Percentiles rank a stretch among this genome's conserved stretches.
These are phyloP conservation scores for Sarcophaga variegata DNA, from an alignment of 2,888 invertebrate genomes.

Conservation along the genomic window DNA sequence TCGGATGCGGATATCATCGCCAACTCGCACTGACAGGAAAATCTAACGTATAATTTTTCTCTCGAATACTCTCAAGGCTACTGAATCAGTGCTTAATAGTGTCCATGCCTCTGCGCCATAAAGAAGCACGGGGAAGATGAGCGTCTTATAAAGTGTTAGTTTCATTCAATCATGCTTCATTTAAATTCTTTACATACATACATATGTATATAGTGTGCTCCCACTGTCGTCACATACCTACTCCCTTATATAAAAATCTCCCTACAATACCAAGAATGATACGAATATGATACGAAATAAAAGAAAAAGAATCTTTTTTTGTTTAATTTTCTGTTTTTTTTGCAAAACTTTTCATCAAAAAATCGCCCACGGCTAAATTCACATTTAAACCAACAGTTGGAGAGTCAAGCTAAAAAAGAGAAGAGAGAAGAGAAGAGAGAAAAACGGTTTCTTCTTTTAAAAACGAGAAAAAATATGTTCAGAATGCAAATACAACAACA, in stretches of 20 bases:
- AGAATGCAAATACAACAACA: not conserved
- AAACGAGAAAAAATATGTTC: constrained; percentile 24
- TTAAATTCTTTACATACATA: too few species aligned
- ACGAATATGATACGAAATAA: constrained; percentile 34
- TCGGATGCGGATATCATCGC: too few species aligned
- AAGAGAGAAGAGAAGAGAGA: not conserved
- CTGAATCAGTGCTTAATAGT: not conserved
- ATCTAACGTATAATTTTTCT: not conserved
- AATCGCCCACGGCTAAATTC: constrained; percentile 73
- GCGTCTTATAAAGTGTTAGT: too few species aligned
- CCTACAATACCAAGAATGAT: too few species aligned
- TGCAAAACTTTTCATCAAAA: constrained; percentile 76
- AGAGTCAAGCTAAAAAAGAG: constrained; percentile 22
- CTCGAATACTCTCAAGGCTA: not conserved
- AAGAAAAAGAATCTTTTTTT: constrained; percentile 71
- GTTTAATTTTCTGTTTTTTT: not conserved
- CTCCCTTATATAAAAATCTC: too few species aligned
- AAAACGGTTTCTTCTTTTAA: constrained; percentile 3
- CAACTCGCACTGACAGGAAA: too few species aligned
- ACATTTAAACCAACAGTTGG: constrained; percentile 63
- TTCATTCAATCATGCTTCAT: too few species aligned
- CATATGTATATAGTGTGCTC: too few species aligned
- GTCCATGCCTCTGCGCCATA: too few species aligned
- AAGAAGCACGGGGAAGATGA: too few species aligned
- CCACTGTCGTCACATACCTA: too few species aligned